phyloP scores from a whole-genome alignment of 2,888 invertebrate genomes.

The Euplexia lucipara region DNA sequence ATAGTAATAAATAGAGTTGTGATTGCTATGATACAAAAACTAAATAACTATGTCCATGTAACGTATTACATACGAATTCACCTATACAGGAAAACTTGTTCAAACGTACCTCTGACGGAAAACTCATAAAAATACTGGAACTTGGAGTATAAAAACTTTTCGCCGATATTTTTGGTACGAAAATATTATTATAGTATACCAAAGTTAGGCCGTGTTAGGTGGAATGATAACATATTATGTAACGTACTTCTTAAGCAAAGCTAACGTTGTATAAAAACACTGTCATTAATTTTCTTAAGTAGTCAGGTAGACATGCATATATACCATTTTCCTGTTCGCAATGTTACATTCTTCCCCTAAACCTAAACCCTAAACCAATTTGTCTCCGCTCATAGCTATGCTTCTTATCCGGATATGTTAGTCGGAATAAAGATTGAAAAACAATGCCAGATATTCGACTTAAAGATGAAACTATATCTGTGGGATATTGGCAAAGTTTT shows the following conservation, averaged over 20 bases:
- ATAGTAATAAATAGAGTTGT: constrained; percentile 37
- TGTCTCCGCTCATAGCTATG: constrained; percentile 27
- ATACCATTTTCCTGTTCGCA: constrained; percentile 27
- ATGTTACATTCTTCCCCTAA: constrained; percentile 30
- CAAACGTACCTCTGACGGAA: constrained; percentile 50
- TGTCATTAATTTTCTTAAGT: constrained; percentile 55
- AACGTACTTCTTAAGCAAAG: constrained; percentile 25
- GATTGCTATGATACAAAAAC: constrained; percentile 47
- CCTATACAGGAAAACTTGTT: constrained; percentile 55
- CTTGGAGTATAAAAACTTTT: constrained; percentile 65
- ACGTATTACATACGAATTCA: constrained; percentile 42
- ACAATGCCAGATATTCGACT: constrained; percentile 31
- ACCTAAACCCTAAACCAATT: constrained; percentile 33
- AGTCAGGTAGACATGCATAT: constrained; percentile 43
- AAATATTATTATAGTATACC: constrained; percentile 58
- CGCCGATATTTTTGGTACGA: constrained; percentile 61
- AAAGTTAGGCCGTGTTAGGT: constrained; percentile 45
- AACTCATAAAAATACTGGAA: constrained; percentile 66
- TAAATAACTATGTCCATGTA: constrained; percentile 35
- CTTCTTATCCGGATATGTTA: constrained; percentile 15
- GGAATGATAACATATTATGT: constrained; percentile 37
- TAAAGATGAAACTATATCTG: constrained; percentile 28
- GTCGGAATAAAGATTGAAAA: constrained; percentile 28
- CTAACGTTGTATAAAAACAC: constrained; percentile 54
- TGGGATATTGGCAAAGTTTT: constrained; percentile 58